Evolutionary conservation across 1,140 invertebrate genomes (phyloP), one percentile per base, ranked within the genome.

Genomic region (Pseudobourletiella spinata): DNA sequence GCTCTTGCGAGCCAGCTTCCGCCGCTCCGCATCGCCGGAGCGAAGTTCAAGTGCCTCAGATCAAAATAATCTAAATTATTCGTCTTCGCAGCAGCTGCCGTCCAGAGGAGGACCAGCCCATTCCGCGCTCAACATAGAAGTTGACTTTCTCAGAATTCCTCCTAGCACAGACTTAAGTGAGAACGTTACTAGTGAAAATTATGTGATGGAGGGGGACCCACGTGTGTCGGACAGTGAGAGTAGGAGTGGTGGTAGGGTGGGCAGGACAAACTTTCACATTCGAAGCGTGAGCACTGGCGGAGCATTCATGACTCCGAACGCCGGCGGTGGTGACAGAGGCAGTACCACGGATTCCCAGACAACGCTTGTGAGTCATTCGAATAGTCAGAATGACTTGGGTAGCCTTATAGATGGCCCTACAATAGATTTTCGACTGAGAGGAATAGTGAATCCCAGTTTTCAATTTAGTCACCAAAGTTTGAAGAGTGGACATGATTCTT

Each of bases 1-100:
- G 20, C 63, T 71, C 16, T 54, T 71, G 22, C 24, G 70, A 20
- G 68, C 68, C 4, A 70, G 65, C 29, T 68, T 68, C 29, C 59
- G 69, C 32, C 55, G 61, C 24, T 8, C 3, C 18, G 8, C 3
- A 11, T 4, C 4, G 4, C 8, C 44, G 44, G 57, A 46, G 25
- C 46, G 51, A 61, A 44, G 57, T 39, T 48, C 42, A 20, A 32
- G 20, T 35, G 4, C 44, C 4, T n/a, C 8, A n/a, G 4, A 4
- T 4, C 4, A 48, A 6, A 48, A 48, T 22, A 48, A 48, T 22
- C 18, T 18, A 14, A 48, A 48, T 48, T 18, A 48, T 22, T 6
- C 15, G 4, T 22, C 14, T n/a, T 15, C 35, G 22, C 44, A 48
- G 11, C 15, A 48, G 14, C 44, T 6, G 8, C 22, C 8, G 44